A percentile compares a stretch with the other conserved stretches of the same genome.
phyloP scores from a whole-genome alignment of 1,140 invertebrate species.

The Venustaconcha ellipsiformis region DNA sequence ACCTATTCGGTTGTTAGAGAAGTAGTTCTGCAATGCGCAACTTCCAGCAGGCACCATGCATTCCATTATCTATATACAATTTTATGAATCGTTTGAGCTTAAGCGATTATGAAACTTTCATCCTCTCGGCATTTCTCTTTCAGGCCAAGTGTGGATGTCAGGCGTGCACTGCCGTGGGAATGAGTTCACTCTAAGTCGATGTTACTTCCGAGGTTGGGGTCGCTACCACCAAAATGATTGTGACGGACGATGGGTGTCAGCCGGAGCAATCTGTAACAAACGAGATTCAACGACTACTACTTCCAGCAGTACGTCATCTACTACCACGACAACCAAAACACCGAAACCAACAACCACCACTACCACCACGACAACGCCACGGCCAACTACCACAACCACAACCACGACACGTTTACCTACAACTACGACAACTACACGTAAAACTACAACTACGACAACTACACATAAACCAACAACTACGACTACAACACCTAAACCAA shows the following conservation, averaged over 20 bases:
- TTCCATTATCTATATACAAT: too few species aligned
- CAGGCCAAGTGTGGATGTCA: slow-evolving; percentile 29
- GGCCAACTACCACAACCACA: slow-evolving; percentile 5
- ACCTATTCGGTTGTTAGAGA: too few species aligned
- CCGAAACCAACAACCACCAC: slow-evolving; percentile 2
- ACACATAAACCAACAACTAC: slow-evolving; percentile 9
- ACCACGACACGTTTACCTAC: neutral
- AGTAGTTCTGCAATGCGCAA: too few species aligned
- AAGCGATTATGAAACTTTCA: too few species aligned
- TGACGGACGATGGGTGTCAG: slow-evolving; percentile 15
- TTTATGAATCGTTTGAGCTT: too few species aligned
- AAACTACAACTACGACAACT: slow-evolving; percentile 1
- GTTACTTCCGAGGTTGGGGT: slow-evolving; percentile 28
- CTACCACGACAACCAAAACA: slow-evolving; percentile 2
- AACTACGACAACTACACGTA: neutral
- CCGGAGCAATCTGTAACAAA: slow-evolving; percentile 22
- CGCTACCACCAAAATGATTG: neutral
- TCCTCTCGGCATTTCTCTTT: neutral
- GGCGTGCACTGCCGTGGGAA: slow-evolving; percentile 27
- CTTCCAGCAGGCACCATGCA: too few species aligned
- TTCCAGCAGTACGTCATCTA: neutral
- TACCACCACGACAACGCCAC: slow-evolving; percentile 1
- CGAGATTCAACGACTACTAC: slow-evolving; percentile 2
- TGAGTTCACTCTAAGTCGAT: slow-evolving; percentile 22
- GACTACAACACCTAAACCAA: neutral